These are phyloP conservation scores for Drosophila kokeensis DNA, from an alignment of 2,888 invertebrate genomes.

Conservation along the genomic window DNA sequence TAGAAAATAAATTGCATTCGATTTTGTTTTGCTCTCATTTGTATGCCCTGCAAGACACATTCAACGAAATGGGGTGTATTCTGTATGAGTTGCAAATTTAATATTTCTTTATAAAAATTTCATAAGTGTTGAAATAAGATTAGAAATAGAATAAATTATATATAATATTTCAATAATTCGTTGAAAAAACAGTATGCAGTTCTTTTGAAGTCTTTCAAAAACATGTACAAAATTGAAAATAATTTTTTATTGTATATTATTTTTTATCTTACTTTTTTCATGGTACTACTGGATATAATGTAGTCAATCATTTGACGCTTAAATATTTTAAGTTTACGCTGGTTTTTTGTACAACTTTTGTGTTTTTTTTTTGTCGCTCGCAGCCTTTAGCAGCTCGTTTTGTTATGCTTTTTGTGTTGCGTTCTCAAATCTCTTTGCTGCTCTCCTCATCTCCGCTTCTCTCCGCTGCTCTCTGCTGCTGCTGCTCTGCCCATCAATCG, in stretches of 20 bases:
- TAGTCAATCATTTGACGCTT: neutral
- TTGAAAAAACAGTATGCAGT: neutral
- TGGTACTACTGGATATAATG: constrained; percentile 3
- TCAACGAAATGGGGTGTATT: neutral
- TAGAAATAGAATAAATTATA: neutral
- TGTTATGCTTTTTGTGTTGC: constrained; percentile 43
- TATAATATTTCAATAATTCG: neutral
- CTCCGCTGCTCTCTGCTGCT: neutral
- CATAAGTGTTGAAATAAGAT: neutral
- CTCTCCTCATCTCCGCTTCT: neutral
- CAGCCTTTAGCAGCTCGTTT: constrained; percentile 40
- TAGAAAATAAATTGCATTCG: constrained; percentile 81
- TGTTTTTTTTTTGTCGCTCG: constrained; percentile 26
- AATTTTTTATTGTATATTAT: neutral
- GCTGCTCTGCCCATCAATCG: constrained; percentile 27
- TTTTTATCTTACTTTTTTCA: no score
- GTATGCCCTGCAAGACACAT: constrained; percentile 19
- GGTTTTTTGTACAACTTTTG: constrained; percentile 35
- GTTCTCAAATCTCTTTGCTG: constrained; percentile 34
- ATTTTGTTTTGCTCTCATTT: constrained; percentile 63
- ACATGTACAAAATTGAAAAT: neutral
- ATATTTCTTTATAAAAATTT: neutral
- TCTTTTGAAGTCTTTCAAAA: neutral
- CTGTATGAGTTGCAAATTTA: neutral
- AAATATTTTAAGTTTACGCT: constrained; percentile 8